Evolutionary conservation across 2,797 vertebrate species (phyloP).

Genomic region (Yasuhikotakia modesta): DNA sequence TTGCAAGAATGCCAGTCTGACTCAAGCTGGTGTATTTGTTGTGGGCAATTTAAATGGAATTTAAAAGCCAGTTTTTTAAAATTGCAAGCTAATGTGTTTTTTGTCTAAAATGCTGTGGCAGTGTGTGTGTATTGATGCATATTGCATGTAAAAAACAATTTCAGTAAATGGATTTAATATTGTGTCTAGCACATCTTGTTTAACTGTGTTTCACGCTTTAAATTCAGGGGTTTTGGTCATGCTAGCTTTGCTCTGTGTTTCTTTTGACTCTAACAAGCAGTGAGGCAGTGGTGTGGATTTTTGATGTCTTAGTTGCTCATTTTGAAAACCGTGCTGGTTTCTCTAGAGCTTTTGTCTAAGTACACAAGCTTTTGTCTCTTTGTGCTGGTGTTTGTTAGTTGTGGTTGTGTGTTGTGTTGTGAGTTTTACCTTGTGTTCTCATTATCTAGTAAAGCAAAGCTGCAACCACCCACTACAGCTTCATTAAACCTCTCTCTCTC

Average conservation of each 20-base stretch:
- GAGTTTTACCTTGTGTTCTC: not conserved
- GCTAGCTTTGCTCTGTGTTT: slow-evolving; percentile 10
- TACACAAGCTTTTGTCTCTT: slow-evolving; percentile 4
- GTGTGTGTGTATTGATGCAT: too few relatives aligned
- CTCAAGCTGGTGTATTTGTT: too few relatives aligned
- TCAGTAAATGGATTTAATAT: not conserved
- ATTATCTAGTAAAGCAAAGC: slow-evolving; percentile 23
- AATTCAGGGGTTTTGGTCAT: slow-evolving; percentile 6
- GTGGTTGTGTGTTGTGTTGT: not conserved
- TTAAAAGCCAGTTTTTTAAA: too few relatives aligned
- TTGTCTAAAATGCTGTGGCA: too few relatives aligned
- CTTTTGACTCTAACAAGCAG: slow-evolving; percentile 7
- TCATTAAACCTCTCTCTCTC: slow-evolving; percentile 32
- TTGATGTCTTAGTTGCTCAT: slow-evolving; percentile 23
- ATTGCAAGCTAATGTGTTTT: too few relatives aligned
- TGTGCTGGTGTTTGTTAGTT: slow-evolving; percentile 2
- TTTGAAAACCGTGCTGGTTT: slow-evolving; percentile 5
- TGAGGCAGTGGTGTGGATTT: slow-evolving; percentile 13
- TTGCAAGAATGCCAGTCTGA: too few relatives aligned
- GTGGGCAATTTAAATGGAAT: too few relatives aligned
- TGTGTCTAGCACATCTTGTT: not conserved
- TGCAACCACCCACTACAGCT: not conserved
- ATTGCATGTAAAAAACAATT: too few relatives aligned
- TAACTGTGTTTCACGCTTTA: not conserved
- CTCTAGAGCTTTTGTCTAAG: slow-evolving; percentile 7